A percentile compares a stretch with the other conserved stretches of the same genome.
Evolutionary conservation across 2,888 invertebrate species (phyloP).

Genomic region (Tridacna gigas): DNA sequence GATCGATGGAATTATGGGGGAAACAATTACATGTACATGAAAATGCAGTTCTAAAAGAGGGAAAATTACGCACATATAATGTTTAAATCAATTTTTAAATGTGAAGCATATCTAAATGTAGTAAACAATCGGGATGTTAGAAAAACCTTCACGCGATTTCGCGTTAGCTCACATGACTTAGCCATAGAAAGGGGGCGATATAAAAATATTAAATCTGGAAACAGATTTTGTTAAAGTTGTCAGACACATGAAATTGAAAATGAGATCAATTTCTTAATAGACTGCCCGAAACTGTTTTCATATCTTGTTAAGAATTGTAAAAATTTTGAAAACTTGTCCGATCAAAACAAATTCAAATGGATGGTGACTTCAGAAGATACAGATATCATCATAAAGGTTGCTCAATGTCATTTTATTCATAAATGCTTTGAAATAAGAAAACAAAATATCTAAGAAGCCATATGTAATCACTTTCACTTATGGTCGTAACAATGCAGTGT

Average conservation of each 20-base stretch:
- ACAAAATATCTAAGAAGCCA: too few species aligned
- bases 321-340: neutral
- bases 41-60: neutral
- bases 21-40: neutral
- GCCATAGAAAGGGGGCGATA: neutral
- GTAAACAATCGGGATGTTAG: neutral
- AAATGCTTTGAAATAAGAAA: too few species aligned
- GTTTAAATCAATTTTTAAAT: slow-evolving; percentile 5
- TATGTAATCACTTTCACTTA: too few species aligned
- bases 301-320: neutral
- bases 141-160: neutral
- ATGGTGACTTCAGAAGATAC: neutral
- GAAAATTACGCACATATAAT: neutral
- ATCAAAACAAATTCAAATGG: neutral
- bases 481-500: too few species aligned
- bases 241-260: neutral
- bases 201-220: neutral
- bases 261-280: neutral
- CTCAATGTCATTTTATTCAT: too few species aligned
- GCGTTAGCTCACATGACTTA: neutral
- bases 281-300: neutral
- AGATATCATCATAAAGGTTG: too few species aligned
- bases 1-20: neutral
- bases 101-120: neutral
- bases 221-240: neutral